Conservation (phyloP, 1,140 invertebrate genomes). For the Aphelenchoides fujianensis region DNA sequence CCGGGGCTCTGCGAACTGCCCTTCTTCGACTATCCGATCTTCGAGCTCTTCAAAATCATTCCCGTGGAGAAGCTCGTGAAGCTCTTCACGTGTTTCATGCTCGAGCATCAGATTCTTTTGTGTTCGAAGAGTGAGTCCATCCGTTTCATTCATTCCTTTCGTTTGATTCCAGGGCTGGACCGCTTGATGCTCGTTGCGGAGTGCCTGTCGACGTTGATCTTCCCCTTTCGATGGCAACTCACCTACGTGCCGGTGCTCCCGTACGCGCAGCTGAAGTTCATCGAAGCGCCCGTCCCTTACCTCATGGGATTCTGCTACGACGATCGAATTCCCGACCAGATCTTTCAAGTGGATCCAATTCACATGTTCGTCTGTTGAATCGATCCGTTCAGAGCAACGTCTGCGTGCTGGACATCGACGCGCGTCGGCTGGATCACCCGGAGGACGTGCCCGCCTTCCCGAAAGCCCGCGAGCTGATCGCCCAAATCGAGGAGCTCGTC, state of each 20-base stretch:
- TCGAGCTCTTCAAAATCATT: conserved; percentile 73
- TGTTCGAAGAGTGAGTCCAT: conserved; percentile 76
- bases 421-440: conserved; percentile 81
- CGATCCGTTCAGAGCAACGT: conserved; percentile 71
- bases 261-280: conserved; percentile 86
- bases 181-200: conserved; percentile 94
- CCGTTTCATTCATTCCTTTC: background rate
- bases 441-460: conserved; percentile 92
- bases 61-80: conserved; percentile 82
- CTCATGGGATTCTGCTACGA: conserved; percentile 79
- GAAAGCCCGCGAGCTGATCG: conserved; percentile 75
- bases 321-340: conserved; percentile 67
- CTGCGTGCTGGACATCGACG: conserved; percentile 93
- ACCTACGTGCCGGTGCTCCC: conserved; percentile 98
- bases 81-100: conserved; percentile 86
- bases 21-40: conserved; percentile 85
- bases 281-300: conserved; percentile 97
- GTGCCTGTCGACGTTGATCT: conserved; percentile 80
- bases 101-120: conserved; percentile 93
- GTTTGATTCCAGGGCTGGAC: conserved; percentile 75
- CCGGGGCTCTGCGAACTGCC: conserved; percentile 75
- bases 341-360: conserved; percentile 66
- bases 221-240: conserved; percentile 95
- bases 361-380: background rate
- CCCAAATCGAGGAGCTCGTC: conserved; percentile 31